Evolutionary conservation across 2,888 invertebrate genomes (phyloP).

Genomic region (Idaea straminata): DNA sequence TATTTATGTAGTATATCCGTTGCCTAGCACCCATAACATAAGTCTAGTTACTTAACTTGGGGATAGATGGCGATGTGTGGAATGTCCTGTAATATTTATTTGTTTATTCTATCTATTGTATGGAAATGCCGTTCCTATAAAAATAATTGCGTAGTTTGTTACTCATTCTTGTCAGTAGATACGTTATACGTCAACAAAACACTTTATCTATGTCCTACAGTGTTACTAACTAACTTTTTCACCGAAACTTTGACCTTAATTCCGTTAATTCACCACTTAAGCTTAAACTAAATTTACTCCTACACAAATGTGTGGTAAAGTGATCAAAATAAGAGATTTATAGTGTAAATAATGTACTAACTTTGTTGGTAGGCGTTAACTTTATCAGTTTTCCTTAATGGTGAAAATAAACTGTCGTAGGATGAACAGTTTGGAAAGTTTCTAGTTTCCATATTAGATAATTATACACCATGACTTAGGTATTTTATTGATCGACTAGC

Average conservation of each 20-base stretch:
- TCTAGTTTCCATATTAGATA: slow-evolving; percentile 14
- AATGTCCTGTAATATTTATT: too few relatives aligned
- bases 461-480: too few relatives aligned
- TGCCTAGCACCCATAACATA: too few relatives aligned
- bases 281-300: neutral
- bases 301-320: slow-evolving; percentile 12
- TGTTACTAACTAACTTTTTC: neutral
- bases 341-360: slow-evolving; percentile 33
- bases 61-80: too few relatives aligned
- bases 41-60: too few relatives aligned
- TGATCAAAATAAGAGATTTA: slow-evolving; percentile 34
- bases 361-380: slow-evolving; percentile 27
- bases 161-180: neutral
- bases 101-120: too few relatives aligned
- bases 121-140: too few relatives aligned
- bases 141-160: too few relatives aligned
- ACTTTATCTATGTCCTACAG: neutral
- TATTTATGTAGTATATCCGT: too few relatives aligned
- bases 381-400: slow-evolving; percentile 24
- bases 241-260: neutral
- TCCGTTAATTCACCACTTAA: neutral
- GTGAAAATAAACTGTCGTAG: slow-evolving; percentile 28
- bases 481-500: too few relatives aligned
- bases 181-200: neutral
- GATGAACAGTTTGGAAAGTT: slow-evolving; percentile 16